A percentile compares a stretch with the other conserved stretches of the same genome.
phyloP scores from a whole-genome alignment of 2,888 invertebrate species.

The Athetis lepigone region DNA sequence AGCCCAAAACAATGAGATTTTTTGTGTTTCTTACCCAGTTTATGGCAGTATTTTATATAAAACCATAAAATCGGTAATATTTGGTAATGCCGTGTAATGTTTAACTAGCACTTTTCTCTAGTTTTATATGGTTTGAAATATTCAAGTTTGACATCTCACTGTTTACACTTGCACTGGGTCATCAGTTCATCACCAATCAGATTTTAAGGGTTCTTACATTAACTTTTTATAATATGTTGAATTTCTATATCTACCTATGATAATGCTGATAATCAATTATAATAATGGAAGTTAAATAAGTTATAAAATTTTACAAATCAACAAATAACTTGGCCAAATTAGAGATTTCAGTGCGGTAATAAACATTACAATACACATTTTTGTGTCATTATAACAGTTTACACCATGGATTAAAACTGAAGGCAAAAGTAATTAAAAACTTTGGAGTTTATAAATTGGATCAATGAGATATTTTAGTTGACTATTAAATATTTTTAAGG shows the following conservation, averaged over 20 bases:
- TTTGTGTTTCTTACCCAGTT: slow-evolving; percentile 32
- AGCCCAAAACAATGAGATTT: slow-evolving; percentile 58
- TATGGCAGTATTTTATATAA: slow-evolving; percentile 10
- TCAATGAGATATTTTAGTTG: slow-evolving; percentile 1
- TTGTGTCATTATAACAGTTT: neutral
- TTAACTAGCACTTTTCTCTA: neutral
- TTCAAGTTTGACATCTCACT: slow-evolving; percentile 46
- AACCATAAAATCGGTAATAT: neutral
- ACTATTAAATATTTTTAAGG: slow-evolving; percentile 4
- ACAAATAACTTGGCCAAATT: slow-evolving; percentile 1
- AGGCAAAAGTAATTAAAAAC: neutral
- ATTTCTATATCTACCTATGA: neutral
- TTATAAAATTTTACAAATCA: neutral
- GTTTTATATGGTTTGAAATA: slow-evolving; percentile 17
- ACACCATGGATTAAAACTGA: neutral
- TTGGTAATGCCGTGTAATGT: neutral
- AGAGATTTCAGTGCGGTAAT: neutral
- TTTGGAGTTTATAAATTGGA: neutral
- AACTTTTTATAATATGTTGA: neutral
- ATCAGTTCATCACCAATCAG: slow-evolving; percentile 28
- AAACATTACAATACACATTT: slow-evolving; percentile 1
- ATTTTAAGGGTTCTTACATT: neutral
- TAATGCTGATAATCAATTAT: neutral
- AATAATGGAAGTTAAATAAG: neutral
- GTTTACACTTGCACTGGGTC: slow-evolving; percentile 50